Conservation (phyloP, 2,113 vertebrate genomes). For the Heliornis fulica region DNA sequence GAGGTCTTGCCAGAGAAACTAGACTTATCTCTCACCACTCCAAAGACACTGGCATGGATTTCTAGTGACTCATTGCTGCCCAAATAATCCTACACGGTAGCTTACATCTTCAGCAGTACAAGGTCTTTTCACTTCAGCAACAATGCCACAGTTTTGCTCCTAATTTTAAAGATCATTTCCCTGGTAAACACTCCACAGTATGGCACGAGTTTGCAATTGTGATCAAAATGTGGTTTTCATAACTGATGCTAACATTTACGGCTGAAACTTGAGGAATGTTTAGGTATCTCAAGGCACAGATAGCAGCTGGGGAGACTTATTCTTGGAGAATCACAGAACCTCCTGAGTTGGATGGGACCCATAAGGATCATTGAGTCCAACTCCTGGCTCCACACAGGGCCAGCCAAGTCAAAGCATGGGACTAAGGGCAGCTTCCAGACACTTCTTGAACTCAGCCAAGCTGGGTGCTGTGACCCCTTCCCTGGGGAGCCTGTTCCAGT, state of each 20-base stretch:
- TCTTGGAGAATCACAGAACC: no score
- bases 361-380: no score
- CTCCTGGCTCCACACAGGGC: no score
- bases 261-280: not conserved
- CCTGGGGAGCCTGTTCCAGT: no score
- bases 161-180: not conserved
- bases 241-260: not conserved
- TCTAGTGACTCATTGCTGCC: not conserved
- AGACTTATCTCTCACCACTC: not conserved
- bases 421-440: no score
- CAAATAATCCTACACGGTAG: not conserved
- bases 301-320: not conserved
- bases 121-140: not conserved
- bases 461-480: no score
- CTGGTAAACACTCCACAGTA: not conserved
- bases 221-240: not conserved
- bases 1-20: not conserved
- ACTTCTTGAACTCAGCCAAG: no score
- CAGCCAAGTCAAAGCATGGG: no score
- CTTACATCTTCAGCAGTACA: not conserved
- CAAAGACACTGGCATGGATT: not conserved
- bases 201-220: not conserved
- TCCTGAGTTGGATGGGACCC: no score
- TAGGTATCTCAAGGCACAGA: not conserved
- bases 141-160: not conserved